Conservation (phyloP, 2,888 invertebrate genomes). For the Cynaeus angustus region DNA sequence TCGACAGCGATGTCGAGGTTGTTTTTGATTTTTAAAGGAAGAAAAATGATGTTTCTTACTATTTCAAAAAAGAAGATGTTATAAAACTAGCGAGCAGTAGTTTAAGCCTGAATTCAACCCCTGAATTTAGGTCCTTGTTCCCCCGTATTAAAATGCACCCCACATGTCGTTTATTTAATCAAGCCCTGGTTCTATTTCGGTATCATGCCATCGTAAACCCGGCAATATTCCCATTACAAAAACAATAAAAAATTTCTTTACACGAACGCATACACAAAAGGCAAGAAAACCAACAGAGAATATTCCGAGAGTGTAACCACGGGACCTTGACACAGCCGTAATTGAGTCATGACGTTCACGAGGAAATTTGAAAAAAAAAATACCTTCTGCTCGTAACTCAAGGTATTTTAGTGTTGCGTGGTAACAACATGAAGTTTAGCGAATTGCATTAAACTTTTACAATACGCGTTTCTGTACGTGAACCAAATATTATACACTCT, state of each 20-base stretch:
- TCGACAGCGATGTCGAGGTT: not conserved
- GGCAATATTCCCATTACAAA: not conserved
- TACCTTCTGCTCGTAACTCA: slow-evolving; percentile 20
- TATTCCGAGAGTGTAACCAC: not conserved
- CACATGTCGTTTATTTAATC: too few relatives aligned
- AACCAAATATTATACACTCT: slow-evolving; percentile 31
- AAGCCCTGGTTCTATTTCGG: too few relatives aligned
- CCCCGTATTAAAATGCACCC: too few relatives aligned
- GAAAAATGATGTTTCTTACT: too few relatives aligned
- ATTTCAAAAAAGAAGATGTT: too few relatives aligned
- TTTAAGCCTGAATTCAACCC: too few relatives aligned
- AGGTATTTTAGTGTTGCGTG: slow-evolving; percentile 37
- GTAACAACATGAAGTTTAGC: slow-evolving; percentile 33
- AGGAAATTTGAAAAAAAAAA: slow-evolving; percentile 13
- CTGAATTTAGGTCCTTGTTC: too few relatives aligned
- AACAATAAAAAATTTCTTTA: slow-evolving; percentile 1
- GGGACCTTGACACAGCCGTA: slow-evolving; percentile 10
- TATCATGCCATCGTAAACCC: too few relatives aligned
- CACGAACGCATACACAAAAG: not conserved
- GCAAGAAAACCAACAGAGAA: too few relatives aligned
- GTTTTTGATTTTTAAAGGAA: not conserved
- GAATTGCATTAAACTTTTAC: slow-evolving; percentile 44
- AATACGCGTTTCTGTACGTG: slow-evolving; percentile 40
- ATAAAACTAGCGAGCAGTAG: too few relatives aligned
- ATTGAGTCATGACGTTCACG: slow-evolving; percentile 22